phyloP scores from a whole-genome alignment of 2,797 vertebrate species.

The Myotis myotis region DNA sequence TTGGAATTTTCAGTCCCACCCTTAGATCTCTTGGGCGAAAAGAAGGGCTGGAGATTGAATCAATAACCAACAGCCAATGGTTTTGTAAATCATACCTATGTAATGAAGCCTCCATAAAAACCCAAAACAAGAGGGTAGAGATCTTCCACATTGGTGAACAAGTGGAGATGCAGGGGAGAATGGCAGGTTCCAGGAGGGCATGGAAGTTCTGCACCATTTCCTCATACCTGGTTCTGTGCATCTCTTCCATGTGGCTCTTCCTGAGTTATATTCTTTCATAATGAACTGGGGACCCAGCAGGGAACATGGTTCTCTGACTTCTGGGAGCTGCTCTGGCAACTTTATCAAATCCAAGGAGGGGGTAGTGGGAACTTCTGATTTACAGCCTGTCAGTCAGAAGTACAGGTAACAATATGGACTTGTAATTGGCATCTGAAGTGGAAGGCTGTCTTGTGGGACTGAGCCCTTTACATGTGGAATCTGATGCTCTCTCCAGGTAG shows the following conservation, averaged over 20 bases:
- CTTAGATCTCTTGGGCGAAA: neutral
- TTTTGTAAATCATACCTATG: neutral
- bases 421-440: neutral
- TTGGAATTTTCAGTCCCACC: neutral
- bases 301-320: neutral
- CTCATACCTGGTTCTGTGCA: neutral
- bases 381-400: neutral
- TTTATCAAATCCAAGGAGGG: neutral
- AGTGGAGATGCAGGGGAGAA: neutral
- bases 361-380: neutral
- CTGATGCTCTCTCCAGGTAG: neutral
- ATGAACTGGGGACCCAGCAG: neutral
- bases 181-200: neutral
- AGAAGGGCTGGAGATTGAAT: neutral
- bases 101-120: neutral
- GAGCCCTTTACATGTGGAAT: neutral
- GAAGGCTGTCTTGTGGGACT: neutral
- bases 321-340: neutral
- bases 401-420: neutral
- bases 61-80: neutral
- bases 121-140: neutral
- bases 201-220: neutral
- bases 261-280: neutral
- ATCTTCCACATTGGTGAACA: neutral
- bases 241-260: neutral